These are phyloP conservation scores for Limnephilus rhombicus DNA, from an alignment of 2,888 invertebrate genomes.

Conservation along the genomic window DNA sequence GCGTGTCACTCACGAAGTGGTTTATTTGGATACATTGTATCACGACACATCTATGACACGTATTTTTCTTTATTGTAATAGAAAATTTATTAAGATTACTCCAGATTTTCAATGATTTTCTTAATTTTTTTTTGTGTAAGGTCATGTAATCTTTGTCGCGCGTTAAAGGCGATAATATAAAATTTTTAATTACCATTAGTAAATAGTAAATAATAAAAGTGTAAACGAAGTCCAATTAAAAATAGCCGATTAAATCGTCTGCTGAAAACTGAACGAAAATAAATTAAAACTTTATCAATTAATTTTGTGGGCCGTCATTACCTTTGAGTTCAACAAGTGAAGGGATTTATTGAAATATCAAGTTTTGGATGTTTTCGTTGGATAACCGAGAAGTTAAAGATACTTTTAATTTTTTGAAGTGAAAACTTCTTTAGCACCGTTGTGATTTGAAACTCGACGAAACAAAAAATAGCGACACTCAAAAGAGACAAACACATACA, in stretches of 20 bases:
- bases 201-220: background rate
- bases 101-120: background rate
- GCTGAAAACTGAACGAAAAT: background rate
- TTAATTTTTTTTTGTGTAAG: background rate
- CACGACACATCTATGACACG: background rate
- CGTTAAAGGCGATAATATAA: too few relatives aligned
- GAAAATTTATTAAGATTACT: background rate
- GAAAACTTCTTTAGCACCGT: too few relatives aligned
- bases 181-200: background rate
- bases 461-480: too few relatives aligned
- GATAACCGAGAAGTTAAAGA: too few relatives aligned
- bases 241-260: background rate
- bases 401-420: too few relatives aligned
- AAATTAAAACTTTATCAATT: background rate
- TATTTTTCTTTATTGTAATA: background rate
- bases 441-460: too few relatives aligned
- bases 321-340: background rate
- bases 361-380: background rate
- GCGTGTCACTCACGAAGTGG: conserved; percentile 43
- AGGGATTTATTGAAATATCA: background rate
- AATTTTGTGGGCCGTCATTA: background rate
- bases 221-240: background rate
- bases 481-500: too few relatives aligned
- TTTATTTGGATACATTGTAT: conserved; percentile 49
- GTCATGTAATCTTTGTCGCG: background rate